Percentiles rank a stretch among this genome's conserved stretches.
phyloP scores from a whole-genome alignment of 2,888 invertebrate species.

The Philereme vetulata region DNA sequence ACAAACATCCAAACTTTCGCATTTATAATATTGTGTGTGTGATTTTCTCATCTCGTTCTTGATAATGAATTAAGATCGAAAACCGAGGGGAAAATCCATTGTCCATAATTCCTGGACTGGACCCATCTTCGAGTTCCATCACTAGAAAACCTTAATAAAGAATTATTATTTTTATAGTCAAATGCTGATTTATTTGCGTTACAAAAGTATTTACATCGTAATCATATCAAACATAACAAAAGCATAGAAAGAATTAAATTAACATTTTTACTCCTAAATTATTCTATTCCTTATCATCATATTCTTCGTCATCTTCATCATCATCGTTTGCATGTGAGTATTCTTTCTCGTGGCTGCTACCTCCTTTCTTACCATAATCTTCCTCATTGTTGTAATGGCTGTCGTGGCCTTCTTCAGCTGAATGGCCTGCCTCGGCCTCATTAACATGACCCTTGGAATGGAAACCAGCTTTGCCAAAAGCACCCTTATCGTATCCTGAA shows the following conservation, averaged over 20 bases:
- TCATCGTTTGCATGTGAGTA: constrained; percentile 71
- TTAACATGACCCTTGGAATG: constrained; percentile 83
- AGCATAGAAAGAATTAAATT: constrained; percentile 49
- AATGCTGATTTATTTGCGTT: constrained; percentile 54
- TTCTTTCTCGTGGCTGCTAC: constrained; percentile 71
- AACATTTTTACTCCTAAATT: constrained; percentile 59
- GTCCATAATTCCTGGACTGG: no score
- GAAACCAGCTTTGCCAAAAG: constrained; percentile 82
- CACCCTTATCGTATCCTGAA: constrained; percentile 77
- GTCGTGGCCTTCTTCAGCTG: constrained; percentile 82
- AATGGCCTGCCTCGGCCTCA: constrained; percentile 80
- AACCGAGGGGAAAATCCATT: no score
- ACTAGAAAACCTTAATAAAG: no score
- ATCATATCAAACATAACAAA: constrained; percentile 76
- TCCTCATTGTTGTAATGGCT: constrained; percentile 80
- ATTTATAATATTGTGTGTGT: no score
- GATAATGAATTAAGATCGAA: no score
- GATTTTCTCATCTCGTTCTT: no score
- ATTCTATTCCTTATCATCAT: constrained; percentile 51
- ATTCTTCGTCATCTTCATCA: constrained; percentile 57
- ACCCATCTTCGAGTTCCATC: no score
- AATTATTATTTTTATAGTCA: neutral
- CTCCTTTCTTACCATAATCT: constrained; percentile 82
- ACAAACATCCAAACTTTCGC: no score
- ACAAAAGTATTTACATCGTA: constrained; percentile 64